Conservation (phyloP, 1,140 invertebrate genomes). For the Drosophila repleta region DNA sequence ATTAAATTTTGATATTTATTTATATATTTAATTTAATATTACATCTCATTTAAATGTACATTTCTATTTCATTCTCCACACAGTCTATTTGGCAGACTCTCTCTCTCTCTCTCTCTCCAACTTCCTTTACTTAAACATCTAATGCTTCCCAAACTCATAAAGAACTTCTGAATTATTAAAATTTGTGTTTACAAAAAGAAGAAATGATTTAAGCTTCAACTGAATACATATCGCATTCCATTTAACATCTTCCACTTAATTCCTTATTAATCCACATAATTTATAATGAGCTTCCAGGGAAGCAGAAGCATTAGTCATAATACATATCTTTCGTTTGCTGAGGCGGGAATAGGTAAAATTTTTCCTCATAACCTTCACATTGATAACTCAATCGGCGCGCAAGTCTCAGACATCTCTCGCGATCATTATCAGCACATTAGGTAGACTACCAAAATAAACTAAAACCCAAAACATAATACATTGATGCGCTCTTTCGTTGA, state of each 20-base stretch:
- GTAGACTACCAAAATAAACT: conserved; percentile 7
- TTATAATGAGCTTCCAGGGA: conserved; percentile 6
- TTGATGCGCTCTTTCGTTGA: conserved; percentile 38
- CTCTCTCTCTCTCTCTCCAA: too few relatives aligned
- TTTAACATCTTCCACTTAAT: conserved; percentile 11
- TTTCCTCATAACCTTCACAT: conserved; percentile 11
- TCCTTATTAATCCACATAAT: neutral
- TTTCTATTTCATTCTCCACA: too few relatives aligned
- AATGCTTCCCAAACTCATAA: too few relatives aligned
- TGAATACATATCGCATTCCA: neutral
- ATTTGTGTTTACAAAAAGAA: neutral
- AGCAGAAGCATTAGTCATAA: conserved; percentile 12
- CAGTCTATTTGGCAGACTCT: too few relatives aligned
- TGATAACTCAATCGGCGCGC: conserved; percentile 34
- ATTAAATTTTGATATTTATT: too few relatives aligned
- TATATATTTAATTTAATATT: too few relatives aligned
- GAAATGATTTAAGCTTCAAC: neutral
- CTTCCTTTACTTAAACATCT: too few relatives aligned
- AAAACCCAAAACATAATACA: neutral
- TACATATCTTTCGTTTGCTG: neutral
- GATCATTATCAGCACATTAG: conserved; percentile 35
- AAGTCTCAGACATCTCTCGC: conserved; percentile 25
- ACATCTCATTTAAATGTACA: too few relatives aligned
- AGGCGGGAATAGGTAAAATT: neutral
- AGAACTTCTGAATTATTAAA: too few relatives aligned